These are phyloP conservation scores for Pseudonaja textilis DNA, from an alignment of 2,113 vertebrate species.

Conservation along the genomic window DNA sequence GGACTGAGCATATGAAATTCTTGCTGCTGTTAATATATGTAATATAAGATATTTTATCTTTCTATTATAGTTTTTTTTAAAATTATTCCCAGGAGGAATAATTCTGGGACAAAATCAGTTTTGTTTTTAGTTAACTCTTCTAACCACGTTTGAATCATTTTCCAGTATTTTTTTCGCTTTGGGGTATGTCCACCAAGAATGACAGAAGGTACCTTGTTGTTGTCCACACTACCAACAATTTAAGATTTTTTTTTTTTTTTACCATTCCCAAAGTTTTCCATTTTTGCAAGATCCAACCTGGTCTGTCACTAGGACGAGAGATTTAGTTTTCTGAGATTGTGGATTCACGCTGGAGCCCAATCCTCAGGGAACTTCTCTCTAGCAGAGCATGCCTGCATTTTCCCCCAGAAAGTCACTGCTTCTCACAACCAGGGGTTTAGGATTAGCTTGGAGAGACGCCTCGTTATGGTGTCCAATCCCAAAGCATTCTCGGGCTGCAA, in stretches of 20 bases:
- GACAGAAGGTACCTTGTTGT: too few species aligned
- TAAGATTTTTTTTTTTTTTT: slow-evolving; percentile 54
- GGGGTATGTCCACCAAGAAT: too few species aligned
- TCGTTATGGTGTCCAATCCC: slow-evolving; percentile 54
- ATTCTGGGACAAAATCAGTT: too few species aligned
- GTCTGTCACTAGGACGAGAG: accelerated
- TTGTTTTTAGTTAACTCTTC: too few species aligned
- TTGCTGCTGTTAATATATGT: too few species aligned
- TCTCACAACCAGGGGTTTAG: slow-evolving; percentile 52
- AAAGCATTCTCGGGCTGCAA: slow-evolving; percentile 49
- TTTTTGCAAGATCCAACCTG: background rate
- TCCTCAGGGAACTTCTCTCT: background rate
- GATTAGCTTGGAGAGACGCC: slow-evolving; percentile 31
- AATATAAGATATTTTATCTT: too few species aligned
- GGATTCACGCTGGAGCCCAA: background rate
- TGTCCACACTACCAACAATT: too few species aligned
- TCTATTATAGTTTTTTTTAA: too few species aligned
- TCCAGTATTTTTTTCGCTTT: too few species aligned
- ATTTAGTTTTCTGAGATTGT: background rate
- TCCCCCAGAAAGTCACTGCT: slow-evolving; percentile 58
- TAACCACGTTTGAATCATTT: too few species aligned
- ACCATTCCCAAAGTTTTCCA: slow-evolving; percentile 45
- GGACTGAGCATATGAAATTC: too few species aligned
- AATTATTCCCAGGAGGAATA: too few species aligned
- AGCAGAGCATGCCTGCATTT: slow-evolving; percentile 30